Evolutionary conservation across 2,797 vertebrate genomes (phyloP).

Genomic region (Leptatherina wallacei): DNA sequence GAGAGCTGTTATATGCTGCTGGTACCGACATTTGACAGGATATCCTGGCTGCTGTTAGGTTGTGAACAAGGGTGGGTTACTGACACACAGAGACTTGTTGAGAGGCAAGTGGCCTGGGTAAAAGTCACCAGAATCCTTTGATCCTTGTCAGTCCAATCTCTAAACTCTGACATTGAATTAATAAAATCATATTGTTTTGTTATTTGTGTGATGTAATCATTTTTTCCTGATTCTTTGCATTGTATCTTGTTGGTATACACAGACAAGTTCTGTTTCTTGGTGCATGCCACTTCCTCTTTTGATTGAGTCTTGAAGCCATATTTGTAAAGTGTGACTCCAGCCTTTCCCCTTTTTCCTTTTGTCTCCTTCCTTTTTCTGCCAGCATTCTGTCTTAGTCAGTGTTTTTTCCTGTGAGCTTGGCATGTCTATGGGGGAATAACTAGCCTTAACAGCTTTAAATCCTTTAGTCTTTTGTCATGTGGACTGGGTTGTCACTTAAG

Average conservation of each 20-base stretch:
- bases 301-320: slow-evolving; percentile 27
- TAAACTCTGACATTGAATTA: background rate
- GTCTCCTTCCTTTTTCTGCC: slow-evolving; percentile 60
- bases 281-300: slow-evolving; percentile 45
- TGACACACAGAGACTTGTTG: slow-evolving; percentile 34
- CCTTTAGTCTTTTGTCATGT: slow-evolving; percentile 5
- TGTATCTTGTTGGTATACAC: background rate
- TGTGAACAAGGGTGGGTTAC: slow-evolving; percentile 36
- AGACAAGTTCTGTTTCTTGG: slow-evolving; percentile 8
- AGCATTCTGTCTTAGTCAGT: slow-evolving; percentile 56
- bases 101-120: slow-evolving; percentile 3
- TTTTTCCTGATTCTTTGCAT: slow-evolving; percentile 1
- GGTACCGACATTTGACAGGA: slow-evolving; percentile 77
- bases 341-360: slow-evolving; percentile 43
- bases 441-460: slow-evolving; percentile 21
- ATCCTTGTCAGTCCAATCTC: background rate
- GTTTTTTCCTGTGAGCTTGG: slow-evolving; percentile 44
- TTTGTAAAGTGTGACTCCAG: slow-evolving; percentile 45
- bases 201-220: background rate
- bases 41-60: slow-evolving; percentile 79
- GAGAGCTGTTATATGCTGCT: slow-evolving; percentile 35
- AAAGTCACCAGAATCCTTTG: background rate
- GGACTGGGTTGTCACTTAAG: background rate
- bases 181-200: background rate
- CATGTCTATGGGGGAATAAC: slow-evolving; percentile 5